phyloP scores from a whole-genome alignment of 1,140 invertebrate genomes.

The Caerostris extrusa region DNA sequence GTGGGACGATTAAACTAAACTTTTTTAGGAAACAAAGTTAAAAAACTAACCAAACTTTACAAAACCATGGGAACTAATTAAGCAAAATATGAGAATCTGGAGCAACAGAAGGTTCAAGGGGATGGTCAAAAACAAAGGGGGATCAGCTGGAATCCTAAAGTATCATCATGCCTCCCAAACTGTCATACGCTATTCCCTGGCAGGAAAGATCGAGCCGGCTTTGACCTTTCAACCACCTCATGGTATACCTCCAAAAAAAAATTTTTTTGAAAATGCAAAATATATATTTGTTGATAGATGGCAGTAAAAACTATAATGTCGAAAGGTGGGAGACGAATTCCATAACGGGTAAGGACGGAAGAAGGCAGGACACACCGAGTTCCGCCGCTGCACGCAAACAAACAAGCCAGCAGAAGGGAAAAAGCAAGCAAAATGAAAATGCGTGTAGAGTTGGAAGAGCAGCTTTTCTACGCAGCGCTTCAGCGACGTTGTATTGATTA shows the following conservation, averaged over 20 bases:
- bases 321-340: background rate
- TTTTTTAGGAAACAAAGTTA: background rate
- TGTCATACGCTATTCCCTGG: background rate
- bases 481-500: slow-evolving; percentile 55
- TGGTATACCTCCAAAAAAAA: background rate
- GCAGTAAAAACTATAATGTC: background rate
- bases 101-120: background rate
- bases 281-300: background rate
- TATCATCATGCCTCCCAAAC: background rate
- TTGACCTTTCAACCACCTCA: slow-evolving; percentile 30
- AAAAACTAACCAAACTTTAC: background rate
- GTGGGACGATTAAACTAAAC: background rate
- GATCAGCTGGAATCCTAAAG: background rate
- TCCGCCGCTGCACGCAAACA: background rate
- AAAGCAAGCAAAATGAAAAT: slow-evolving; percentile 17
- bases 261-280: background rate
- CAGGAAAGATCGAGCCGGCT: background rate
- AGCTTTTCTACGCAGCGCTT: background rate
- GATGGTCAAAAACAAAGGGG: background rate
- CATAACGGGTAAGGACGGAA: slow-evolving; percentile 1
- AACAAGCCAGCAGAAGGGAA: background rate
- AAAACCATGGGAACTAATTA: background rate
- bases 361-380: background rate
- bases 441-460: slow-evolving; percentile 25
- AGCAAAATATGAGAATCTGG: background rate